Conservation (phyloP, 2,888 invertebrate genomes). For the Campoplex nolae region DNA sequence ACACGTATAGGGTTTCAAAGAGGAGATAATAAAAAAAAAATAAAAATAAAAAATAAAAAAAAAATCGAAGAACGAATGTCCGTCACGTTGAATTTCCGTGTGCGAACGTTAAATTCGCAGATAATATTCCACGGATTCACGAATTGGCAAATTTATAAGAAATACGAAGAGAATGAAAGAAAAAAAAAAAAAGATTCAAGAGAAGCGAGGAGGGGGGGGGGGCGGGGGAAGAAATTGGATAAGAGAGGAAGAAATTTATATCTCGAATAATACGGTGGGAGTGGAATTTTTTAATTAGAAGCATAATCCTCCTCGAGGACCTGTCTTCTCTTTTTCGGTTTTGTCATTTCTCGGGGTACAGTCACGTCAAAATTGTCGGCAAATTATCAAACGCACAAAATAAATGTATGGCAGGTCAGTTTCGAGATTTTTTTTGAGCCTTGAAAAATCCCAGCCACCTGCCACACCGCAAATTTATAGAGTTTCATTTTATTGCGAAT, state of each 20-base stretch:
- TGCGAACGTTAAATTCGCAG: slow-evolving; percentile 29
- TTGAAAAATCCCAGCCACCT: neutral
- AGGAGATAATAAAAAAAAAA: neutral
- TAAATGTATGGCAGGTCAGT: slow-evolving; percentile 18
- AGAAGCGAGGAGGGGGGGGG: too few species aligned
- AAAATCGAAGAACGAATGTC: slow-evolving; percentile 1
- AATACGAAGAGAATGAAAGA: neutral
- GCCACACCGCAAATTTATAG: neutral
- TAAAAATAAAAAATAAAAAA: neutral
- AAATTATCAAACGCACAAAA: neutral
- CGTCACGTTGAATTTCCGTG: slow-evolving; percentile 24
- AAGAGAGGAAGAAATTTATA: neutral
- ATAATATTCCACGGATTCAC: slow-evolving; percentile 37
- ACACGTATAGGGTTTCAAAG: neutral
- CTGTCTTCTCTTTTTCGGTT: neutral
- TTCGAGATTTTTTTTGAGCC: neutral
- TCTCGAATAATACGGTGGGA: neutral
- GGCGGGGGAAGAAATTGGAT: neutral
- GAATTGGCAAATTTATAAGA: slow-evolving; percentile 23
- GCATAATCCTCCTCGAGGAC: neutral
- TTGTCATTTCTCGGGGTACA: neutral
- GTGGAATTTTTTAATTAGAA: slow-evolving; percentile 2
- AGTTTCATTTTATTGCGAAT: slow-evolving; percentile 3
- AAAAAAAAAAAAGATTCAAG: neutral
- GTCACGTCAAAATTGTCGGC: neutral